These are phyloP conservation scores for Parnassius glacialis DNA, from an alignment of 2,888 invertebrate species.

Conservation along the genomic window DNA sequence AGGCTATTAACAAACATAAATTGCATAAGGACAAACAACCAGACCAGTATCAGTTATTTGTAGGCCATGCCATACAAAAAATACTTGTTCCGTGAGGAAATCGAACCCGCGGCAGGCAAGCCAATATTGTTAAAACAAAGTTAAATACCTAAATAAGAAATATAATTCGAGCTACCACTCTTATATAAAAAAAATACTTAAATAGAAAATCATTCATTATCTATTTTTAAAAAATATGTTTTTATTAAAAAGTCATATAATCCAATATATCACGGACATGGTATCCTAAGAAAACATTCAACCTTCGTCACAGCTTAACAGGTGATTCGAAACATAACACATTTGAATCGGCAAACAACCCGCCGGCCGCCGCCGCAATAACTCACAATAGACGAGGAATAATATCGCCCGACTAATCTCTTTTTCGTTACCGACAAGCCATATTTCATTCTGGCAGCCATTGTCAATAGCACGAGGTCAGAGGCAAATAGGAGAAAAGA, in stretches of 20 bases:
- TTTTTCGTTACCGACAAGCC: conserved; percentile 74
- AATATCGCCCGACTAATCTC: conserved; percentile 76
- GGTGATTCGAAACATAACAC: conserved; percentile 61
- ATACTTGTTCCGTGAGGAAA: no score
- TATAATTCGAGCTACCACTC: no score
- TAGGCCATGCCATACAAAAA: no score
- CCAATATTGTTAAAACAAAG: no score
- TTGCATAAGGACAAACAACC: no score
- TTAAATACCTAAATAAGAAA: no score
- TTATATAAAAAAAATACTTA: no score
- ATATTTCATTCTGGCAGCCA: conserved; percentile 80
- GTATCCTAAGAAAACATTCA: conserved; percentile 54
- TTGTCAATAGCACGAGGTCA: conserved; percentile 78
- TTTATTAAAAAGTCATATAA: conserved; percentile 9
- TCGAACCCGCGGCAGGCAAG: no score
- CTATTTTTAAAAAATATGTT: no score
- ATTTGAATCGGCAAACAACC: conserved; percentile 59
- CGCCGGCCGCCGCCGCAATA: conserved; percentile 44
- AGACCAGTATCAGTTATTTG: no score
- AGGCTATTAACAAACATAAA: no score
- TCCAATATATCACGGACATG: conserved; percentile 21
- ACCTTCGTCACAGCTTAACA: conserved; percentile 63
- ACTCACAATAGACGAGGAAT: conserved; percentile 45
- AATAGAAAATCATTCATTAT: no score
- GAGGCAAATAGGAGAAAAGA: conserved; percentile 77